Evolutionary conservation across 2,888 invertebrate genomes (phyloP).

Genomic region (Erebia palarica): DNA sequence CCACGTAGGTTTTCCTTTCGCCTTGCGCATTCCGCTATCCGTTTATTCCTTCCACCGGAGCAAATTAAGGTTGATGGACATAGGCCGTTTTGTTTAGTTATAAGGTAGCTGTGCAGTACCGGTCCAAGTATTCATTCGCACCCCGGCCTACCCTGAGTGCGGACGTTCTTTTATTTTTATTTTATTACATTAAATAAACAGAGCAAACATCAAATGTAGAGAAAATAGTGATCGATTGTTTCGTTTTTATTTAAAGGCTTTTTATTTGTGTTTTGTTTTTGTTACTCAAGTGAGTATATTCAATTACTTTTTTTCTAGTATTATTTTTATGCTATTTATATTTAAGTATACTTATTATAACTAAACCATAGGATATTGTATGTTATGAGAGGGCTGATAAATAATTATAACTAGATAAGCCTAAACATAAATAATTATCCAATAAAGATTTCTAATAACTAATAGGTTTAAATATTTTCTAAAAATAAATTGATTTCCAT

Average conservation of each 20-base stretch:
- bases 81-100: slow-evolving; percentile 49
- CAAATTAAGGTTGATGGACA: slow-evolving; percentile 58
- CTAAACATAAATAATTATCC: too few relatives aligned
- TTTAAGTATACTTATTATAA: too few relatives aligned
- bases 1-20: slow-evolving; percentile 16
- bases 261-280: slow-evolving; percentile 43
- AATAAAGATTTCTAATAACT: too few relatives aligned
- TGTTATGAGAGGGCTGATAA: not conserved
- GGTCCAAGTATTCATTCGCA: slow-evolving; percentile 59
- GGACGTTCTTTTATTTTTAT: slow-evolving; percentile 51
- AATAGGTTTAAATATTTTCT: too few relatives aligned
- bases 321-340: slow-evolving; percentile 6
- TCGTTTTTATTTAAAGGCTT: slow-evolving; percentile 25
- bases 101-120: slow-evolving; percentile 51
- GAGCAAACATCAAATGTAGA: slow-evolving; percentile 8
- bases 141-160: slow-evolving; percentile 54
- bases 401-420: not conserved
- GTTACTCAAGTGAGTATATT: slow-evolving; percentile 43
- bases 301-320: slow-evolving; percentile 26
- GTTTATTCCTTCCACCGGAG: slow-evolving; percentile 53
- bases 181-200: slow-evolving; percentile 27
- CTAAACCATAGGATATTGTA: too few relatives aligned
- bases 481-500: too few relatives aligned
- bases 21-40: slow-evolving; percentile 32
- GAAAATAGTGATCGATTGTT: slow-evolving; percentile 28